These are phyloP conservation scores for Apodemia zela DNA, from an alignment of 2,888 invertebrate species.

Conservation along the genomic window DNA sequence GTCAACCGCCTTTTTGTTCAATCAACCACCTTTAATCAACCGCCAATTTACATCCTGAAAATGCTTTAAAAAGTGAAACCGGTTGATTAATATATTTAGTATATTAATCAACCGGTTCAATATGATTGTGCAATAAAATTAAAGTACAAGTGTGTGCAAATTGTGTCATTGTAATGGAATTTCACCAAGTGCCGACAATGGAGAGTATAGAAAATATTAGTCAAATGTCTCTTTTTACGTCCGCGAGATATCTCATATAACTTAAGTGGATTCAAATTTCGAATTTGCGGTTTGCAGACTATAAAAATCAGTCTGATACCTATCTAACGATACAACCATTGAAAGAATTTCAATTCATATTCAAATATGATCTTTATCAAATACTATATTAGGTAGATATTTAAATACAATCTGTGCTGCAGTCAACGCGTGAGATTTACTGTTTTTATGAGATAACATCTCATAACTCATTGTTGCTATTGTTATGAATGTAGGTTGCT, in stretches of 20 bases:
- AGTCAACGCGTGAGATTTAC: conserved; percentile 24
- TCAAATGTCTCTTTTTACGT: too few species aligned
- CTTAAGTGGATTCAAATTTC: background rate
- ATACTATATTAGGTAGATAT: background rate
- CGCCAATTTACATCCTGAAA: too few species aligned
- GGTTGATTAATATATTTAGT: too few species aligned
- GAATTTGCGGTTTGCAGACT: background rate
- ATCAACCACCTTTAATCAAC: too few species aligned
- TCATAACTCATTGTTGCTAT: conserved; percentile 22
- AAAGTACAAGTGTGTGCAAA: too few species aligned
- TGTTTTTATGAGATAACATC: conserved; percentile 26
- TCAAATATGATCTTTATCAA: background rate
- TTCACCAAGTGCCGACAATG: too few species aligned
- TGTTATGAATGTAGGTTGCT: conserved; percentile 17
- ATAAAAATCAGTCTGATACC: background rate
- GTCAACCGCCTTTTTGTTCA: too few species aligned
- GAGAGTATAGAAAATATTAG: too few species aligned
- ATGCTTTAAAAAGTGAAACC: too few species aligned
- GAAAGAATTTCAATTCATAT: background rate
- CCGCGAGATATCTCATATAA: background rate
- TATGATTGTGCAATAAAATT: too few species aligned
- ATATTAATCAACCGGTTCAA: too few species aligned
- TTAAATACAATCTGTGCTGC: background rate
- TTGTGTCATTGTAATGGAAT: too few species aligned
- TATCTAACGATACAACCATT: background rate